Base-by-base conservation (phyloP, 2,797 vertebrate genomes). In the Gorsachius magnificus region DNA sequence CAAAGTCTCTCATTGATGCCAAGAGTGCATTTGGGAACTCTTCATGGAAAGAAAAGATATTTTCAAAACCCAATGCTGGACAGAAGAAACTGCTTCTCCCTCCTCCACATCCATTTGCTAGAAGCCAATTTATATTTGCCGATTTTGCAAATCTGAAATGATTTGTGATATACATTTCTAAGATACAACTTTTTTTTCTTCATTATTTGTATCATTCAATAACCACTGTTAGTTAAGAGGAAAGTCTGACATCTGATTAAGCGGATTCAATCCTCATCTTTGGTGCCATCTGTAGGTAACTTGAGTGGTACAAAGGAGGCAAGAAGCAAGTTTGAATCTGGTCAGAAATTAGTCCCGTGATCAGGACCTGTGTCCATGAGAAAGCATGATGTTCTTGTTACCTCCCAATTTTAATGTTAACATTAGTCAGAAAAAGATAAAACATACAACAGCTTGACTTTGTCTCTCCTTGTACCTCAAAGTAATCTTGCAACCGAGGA, bases 281-380 rank as follows among this genome's bases (percentile, higher is more conserved):
- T 96, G 90, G 94, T 96, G 96, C 94, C 96, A 94, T 50, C 93
- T 95, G 91, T 94, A 83, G 95, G 96, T 79, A 83, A 79, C 41
- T 53, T 7, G 7, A 64, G 38, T 7, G 36, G 75, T 41, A 61
- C 38, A 64, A 85, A 80, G 28, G 26, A 60, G 43, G 50, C 16
- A 56, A 85, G 43, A 48, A 66, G 29, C 7, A n/a, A n/a, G 11
- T 66, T 64, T 48, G 28, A 69, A 86, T 36, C 36, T 12, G 6
- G 31, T 48, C 65, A 90, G 65, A 5, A 6, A 36, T 18, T 13
- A 43, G 25, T 33, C 31, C 56, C 60, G 31, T 41, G 19, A 72
- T 38, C 21, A 51, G 54, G 20, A 63, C 6, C 29, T 19, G 10
- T 2, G 5, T 13, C 20, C 0, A 0, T 7, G 25, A 35, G 41